Base-by-base conservation (phyloP, 2,113 vertebrate genomes). In the Nipponia nippon region DNA sequence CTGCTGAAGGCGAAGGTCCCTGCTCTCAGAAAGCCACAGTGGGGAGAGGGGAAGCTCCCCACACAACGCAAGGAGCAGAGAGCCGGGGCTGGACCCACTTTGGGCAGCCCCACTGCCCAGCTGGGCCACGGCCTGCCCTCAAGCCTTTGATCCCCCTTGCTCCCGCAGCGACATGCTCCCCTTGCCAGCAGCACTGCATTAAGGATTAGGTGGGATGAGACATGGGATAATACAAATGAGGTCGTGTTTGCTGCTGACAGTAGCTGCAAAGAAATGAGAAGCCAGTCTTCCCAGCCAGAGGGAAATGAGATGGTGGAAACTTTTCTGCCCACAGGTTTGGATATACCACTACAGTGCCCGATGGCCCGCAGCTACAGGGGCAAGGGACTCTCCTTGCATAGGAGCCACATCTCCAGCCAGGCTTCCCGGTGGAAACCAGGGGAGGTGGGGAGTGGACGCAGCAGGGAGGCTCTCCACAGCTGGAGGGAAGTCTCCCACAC, bases 141-240 rank as follows among this genome's bases (percentile, higher is more conserved):
- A 52, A 1, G n/a, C 55, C 46, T 63, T 52, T 30, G 36, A 69
- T 65, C 30, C 34, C 34, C 67, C 89, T 17, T 11, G 38, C 7
- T 73, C 62, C 65, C 2, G 2, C 67, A 78, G 56, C 12, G 1
- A 71, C 58, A 56, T 0, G 0, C 56, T 62, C 32, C 61, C 38
- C 26, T 91, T 34, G 44, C 79, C 9, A 2, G 61, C 30, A 61
- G 69, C 38, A 1, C 62, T 63, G 78, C 50, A 53, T 59, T 69
- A 85, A 53, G 73, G 62, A 93, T 90, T 79, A 71, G 72, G 61
- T 46, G 62, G 50, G 63, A 96, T 87, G 89, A 82, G 77, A 52
- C 7, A 3, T 0, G 1, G 61, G 67, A 75, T 79, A 78, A 93
- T 47, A 89, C 36, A 94, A 92, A 94, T 6, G 30, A 94, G 78